Conservation (phyloP, 2,888 invertebrate species). For the Salpingus planirostris region DNA sequence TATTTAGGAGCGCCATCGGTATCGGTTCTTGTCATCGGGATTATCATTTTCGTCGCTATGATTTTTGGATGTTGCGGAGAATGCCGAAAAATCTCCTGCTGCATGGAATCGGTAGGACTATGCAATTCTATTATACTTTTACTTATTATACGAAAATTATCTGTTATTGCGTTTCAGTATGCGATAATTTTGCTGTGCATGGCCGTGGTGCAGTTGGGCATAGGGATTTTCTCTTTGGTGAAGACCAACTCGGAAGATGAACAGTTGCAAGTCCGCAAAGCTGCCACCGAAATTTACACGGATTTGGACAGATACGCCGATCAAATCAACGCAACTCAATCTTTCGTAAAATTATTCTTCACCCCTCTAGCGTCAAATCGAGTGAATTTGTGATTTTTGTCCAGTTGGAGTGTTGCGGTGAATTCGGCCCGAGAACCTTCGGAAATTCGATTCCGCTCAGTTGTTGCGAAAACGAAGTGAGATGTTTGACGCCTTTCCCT, state of each 20-base stretch:
- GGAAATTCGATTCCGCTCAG: slow-evolving; percentile 7
- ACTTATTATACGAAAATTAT: neutral
- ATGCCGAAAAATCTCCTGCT: slow-evolving; percentile 18
- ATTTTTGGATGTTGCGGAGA: slow-evolving; percentile 19
- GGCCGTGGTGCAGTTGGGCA: slow-evolving; percentile 19
- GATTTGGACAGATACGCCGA: slow-evolving; percentile 9
- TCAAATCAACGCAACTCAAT: slow-evolving; percentile 11
- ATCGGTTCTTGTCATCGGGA: no score
- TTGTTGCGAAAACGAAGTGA: slow-evolving; percentile 6
- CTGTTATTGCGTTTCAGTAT: slow-evolving; percentile 14
- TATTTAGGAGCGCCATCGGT: no score
- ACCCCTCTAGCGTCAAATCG: no score
- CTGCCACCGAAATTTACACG: slow-evolving; percentile 7
- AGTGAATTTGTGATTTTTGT: no score
- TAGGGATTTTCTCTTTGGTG: slow-evolving; percentile 16
- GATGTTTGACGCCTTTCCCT: no score
- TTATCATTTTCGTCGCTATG: slow-evolving; percentile 14
- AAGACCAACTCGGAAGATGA: slow-evolving; percentile 4
- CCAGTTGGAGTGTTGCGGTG: slow-evolving; percentile 19
- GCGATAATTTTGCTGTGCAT: slow-evolving; percentile 19
- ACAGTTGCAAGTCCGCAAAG: slow-evolving; percentile 6
- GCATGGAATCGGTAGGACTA: slow-evolving; percentile 20
- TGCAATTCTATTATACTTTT: no score
- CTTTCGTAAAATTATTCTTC: no score
- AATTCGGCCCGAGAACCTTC: no score